Percentiles rank a stretch among this genome's conserved stretches.
These are phyloP conservation scores for Larimichthys polyactis DNA, from an alignment of 2,113 vertebrate genomes.

Conservation along the genomic window DNA sequence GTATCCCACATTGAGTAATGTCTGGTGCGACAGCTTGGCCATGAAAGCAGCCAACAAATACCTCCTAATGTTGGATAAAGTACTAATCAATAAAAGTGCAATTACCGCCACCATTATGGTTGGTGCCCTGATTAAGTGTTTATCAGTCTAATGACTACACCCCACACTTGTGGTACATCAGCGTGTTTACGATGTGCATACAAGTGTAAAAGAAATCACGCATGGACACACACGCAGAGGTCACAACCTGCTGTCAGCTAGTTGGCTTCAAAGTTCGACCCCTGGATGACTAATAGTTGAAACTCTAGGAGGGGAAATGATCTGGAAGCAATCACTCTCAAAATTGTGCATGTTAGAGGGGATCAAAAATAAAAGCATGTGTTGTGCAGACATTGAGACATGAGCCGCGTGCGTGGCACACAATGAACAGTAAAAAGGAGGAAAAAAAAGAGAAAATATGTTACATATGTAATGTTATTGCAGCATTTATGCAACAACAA, in stretches of 20 bases:
- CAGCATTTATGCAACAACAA: conserved; percentile 32
- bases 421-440: neutral
- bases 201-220: conserved; percentile 13
- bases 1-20: conserved; percentile 21
- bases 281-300: conserved; percentile 31
- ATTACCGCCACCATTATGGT: conserved; percentile 24
- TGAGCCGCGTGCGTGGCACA: conserved; percentile 40
- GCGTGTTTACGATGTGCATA: conserved; percentile 14
- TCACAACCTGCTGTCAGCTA: conserved; percentile 33
- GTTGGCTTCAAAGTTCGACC: conserved; percentile 35
- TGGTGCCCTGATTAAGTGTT: conserved; percentile 10
- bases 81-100: conserved; percentile 25
- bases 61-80: conserved; percentile 29
- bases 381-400: conserved; percentile 49
- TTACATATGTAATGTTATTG: conserved; percentile 15
- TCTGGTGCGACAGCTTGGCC: neutral
- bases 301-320: conserved; percentile 40
- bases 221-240: neutral
- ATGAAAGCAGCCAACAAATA: conserved; percentile 43
- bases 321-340: conserved; percentile 75
- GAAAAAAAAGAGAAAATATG: neutral
- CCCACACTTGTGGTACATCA: conserved; percentile 23
- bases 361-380: conserved; percentile 72
- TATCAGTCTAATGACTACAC: neutral
- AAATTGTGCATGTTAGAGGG: conserved; percentile 60